These are phyloP conservation scores for Ichneumoninae sp. DNA, from an alignment of 2,888 invertebrate species.

Conservation along the genomic window DNA sequence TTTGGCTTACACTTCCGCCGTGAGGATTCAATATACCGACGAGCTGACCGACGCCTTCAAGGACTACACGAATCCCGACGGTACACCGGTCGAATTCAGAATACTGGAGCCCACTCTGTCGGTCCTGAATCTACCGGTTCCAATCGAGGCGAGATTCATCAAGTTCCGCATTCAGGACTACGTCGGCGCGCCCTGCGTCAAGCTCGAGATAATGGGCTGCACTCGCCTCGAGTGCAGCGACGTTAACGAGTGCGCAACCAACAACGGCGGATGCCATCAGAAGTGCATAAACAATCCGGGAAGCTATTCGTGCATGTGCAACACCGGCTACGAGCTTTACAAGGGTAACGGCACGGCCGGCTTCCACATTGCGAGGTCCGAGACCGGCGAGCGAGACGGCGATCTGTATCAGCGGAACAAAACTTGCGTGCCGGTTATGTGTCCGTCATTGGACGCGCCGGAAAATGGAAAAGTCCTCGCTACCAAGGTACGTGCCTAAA, in stretches of 20 bases:
- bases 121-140: constrained; percentile 94
- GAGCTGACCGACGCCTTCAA: constrained; percentile 95
- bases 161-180: constrained; percentile 94
- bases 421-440: constrained; percentile 97
- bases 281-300: constrained; percentile 96
- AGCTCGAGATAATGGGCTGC: constrained; percentile 96
- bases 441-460: constrained; percentile 90
- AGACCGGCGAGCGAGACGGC: constrained; percentile 94
- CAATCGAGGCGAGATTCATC: constrained; percentile 95
- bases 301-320: constrained; percentile 94
- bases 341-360: constrained; percentile 95
- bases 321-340: constrained; percentile 96
- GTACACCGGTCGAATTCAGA: constrained; percentile 96
- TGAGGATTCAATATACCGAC: constrained; percentile 93
- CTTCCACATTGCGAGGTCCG: constrained; percentile 91
- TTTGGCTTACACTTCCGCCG: constrained; percentile 95
- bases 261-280: constrained; percentile 97
- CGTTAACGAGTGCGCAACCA: constrained; percentile 93
- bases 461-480: constrained; percentile 94
- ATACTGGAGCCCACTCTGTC: constrained; percentile 96
- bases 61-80: constrained; percentile 96
- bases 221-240: constrained; percentile 95
- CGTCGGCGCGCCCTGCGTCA: constrained; percentile 94
- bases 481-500: constrained; percentile 86
- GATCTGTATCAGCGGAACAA: constrained; percentile 96